These are phyloP conservation scores for Carterocephalus palaemon DNA, from an alignment of 2,888 invertebrate genomes.

Conservation along the genomic window DNA sequence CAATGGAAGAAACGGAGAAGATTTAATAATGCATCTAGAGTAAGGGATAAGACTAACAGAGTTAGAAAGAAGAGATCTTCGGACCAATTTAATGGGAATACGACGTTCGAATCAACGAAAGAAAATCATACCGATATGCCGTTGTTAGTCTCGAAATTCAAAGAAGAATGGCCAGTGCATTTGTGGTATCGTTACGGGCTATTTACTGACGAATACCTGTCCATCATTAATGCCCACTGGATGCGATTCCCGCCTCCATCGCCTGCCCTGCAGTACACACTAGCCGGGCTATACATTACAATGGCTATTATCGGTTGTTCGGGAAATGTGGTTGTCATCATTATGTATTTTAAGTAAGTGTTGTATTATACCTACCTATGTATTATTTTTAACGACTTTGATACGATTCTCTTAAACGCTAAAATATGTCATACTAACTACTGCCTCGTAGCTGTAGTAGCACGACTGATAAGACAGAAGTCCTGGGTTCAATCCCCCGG, in stretches of 20 bases:
- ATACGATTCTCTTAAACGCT: too few species aligned
- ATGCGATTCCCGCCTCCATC: slow-evolving; percentile 82
- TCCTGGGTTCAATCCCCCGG: too few species aligned
- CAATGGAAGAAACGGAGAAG: slow-evolving; percentile 68
- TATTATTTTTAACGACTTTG: background rate
- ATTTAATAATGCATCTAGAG: slow-evolving; percentile 27
- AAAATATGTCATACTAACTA: too few species aligned
- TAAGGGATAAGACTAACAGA: slow-evolving; percentile 13
- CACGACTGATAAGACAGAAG: too few species aligned
- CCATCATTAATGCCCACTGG: slow-evolving; percentile 84
- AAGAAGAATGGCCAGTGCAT: slow-evolving; percentile 60
- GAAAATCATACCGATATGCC: slow-evolving; percentile 3
- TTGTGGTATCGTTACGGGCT: slow-evolving; percentile 75
- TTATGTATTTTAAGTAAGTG: slow-evolving; percentile 84
- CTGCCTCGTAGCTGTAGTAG: too few species aligned
- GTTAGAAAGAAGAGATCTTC: slow-evolving; percentile 32
- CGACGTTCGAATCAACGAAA: background rate
- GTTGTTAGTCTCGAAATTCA: slow-evolving; percentile 49
- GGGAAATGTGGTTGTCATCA: slow-evolving; percentile 85
- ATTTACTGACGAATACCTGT: slow-evolving; percentile 77
- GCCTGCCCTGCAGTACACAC: slow-evolving; percentile 74
- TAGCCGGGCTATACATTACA: slow-evolving; percentile 81
- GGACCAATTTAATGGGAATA: slow-evolving; percentile 26
- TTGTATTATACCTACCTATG: background rate
- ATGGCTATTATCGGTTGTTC: slow-evolving; percentile 81